These are phyloP conservation scores for Idaea dimidiata DNA, from an alignment of 2,888 invertebrate genomes.

Conservation along the genomic window DNA sequence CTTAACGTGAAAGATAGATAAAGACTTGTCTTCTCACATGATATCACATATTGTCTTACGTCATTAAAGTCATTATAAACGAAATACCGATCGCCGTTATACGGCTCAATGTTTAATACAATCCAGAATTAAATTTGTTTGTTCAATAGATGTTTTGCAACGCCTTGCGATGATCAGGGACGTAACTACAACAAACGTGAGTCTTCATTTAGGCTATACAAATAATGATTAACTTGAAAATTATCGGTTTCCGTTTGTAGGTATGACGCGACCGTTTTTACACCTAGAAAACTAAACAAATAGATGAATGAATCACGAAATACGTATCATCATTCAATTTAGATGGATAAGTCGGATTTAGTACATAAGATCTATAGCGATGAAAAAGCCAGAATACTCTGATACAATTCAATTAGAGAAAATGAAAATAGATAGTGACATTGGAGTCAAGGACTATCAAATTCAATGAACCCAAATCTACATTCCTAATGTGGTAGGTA, in stretches of 20 bases:
- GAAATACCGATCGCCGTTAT: background rate
- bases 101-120: background rate
- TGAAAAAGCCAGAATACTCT: background rate
- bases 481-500: background rate
- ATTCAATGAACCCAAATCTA: background rate
- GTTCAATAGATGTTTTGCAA: background rate
- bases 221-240: background rate
- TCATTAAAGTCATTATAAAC: background rate
- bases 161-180: background rate
- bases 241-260: background rate
- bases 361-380: background rate
- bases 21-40: background rate
- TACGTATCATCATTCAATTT: background rate
- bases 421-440: background rate
- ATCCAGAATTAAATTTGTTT: background rate
- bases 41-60: background rate
- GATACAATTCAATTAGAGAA: background rate
- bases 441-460: background rate
- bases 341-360: background rate
- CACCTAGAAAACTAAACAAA: background rate
- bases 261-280: background rate
- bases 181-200: background rate
- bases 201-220: background rate
- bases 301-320: constrained; percentile 1
- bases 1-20: background rate